Evolutionary conservation across 92 coral and sea anemone species (phyloP).

Genomic region (Epizoanthus stellaris): DNA sequence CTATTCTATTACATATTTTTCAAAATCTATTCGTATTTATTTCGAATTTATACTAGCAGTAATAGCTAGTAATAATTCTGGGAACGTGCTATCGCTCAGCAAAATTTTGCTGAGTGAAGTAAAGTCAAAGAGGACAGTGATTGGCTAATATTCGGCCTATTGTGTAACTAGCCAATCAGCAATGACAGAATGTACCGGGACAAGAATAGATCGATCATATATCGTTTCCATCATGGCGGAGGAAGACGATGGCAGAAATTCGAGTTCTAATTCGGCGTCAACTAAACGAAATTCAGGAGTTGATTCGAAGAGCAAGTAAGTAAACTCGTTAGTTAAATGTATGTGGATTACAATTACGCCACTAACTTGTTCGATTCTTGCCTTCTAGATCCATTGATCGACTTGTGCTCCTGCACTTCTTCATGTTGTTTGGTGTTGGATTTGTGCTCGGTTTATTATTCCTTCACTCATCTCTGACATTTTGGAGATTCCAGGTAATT

Average conservation of each 20-base stretch:
- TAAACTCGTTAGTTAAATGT: not conserved
- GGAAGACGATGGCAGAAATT: constrained; percentile 8
- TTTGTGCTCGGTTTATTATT: constrained; percentile 85
- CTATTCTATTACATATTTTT: too few species aligned
- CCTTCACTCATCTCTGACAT: constrained; percentile 85
- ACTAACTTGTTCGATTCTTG: constrained; percentile 3
- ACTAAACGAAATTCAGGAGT: constrained; percentile 37
- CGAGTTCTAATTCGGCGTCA: constrained; percentile 26
- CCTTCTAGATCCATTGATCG: constrained; percentile 80
- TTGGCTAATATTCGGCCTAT: constrained; percentile 13
- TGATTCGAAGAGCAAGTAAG: constrained; percentile 48
- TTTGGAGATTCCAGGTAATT: constrained; percentile 88
- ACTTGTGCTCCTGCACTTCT: constrained; percentile 79
- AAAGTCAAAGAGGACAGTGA: not conserved
- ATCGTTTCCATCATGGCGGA: constrained; percentile 41
- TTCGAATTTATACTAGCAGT: too few species aligned
- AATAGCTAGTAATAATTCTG: too few species aligned
- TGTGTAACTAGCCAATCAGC: constrained; percentile 20
- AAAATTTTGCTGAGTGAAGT: too few species aligned
- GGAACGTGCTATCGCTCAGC: too few species aligned
- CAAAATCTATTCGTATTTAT: too few species aligned
- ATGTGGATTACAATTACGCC: not conserved
- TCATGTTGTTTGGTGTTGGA: constrained; percentile 84
- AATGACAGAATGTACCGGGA: not conserved
- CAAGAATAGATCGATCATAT: not conserved